These are phyloP conservation scores for Lycorma delicatula DNA, from an alignment of 1,140 invertebrate genomes.

Conservation along the genomic window DNA sequence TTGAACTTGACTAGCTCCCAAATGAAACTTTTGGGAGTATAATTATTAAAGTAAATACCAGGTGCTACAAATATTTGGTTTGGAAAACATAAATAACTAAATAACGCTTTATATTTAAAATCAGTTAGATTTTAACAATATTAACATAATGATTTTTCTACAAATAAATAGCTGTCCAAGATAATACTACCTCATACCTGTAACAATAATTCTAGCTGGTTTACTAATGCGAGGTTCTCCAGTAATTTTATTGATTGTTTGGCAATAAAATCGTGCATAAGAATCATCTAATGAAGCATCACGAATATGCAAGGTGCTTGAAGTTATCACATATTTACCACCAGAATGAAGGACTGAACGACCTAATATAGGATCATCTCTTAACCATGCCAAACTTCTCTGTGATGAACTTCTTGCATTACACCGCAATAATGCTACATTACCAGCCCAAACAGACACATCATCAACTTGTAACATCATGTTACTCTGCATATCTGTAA, in stretches of 20 bases:
- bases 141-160: no score
- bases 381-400: constrained; percentile 34
- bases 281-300: constrained; percentile 55
- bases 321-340: constrained; percentile 41
- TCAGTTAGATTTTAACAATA: no score
- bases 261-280: constrained; percentile 57
- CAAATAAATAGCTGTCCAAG: no score
- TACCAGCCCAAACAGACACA: constrained; percentile 40
- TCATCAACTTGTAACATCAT: constrained; percentile 41
- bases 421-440: constrained; percentile 44
- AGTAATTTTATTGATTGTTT: constrained; percentile 61
- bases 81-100: no score
- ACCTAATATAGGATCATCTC: constrained; percentile 28
- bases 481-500: constrained; percentile 37
- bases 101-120: no score
- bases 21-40: no score
- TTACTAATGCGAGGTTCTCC: constrained; percentile 59
- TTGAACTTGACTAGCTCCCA: no score
- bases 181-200: no score
- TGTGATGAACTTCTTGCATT: constrained; percentile 11
- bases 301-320: constrained; percentile 62
- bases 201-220: constrained; percentile 55
- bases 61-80: no score
- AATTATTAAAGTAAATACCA: no score
- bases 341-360: constrained; percentile 24